A percentile compares a stretch with the other conserved stretches of the same genome.
These are phyloP conservation scores for Chrysotoxum bicinctum DNA, from an alignment of 2,888 invertebrate species.

Conservation along the genomic window DNA sequence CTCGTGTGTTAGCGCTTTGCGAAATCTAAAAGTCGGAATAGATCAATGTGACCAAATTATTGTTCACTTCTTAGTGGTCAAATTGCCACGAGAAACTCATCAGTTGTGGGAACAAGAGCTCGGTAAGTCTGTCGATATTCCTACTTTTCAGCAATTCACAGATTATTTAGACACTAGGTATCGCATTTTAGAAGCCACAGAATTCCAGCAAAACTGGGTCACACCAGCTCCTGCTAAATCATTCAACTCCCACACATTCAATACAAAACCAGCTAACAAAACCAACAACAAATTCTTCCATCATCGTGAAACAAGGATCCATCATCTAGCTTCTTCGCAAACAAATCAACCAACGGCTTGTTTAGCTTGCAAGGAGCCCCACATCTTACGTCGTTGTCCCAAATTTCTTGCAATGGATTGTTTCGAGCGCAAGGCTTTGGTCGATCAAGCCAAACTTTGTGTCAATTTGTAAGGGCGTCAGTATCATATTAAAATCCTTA, in stretches of 20 bases:
- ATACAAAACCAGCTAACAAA: neutral
- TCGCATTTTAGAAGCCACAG: conserved; percentile 20
- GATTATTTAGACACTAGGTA: conserved; percentile 21
- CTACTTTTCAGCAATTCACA: conserved; percentile 7
- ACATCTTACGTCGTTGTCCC: conserved; percentile 8
- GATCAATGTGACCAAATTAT: conserved; percentile 24
- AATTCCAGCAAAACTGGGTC: conserved; percentile 2
- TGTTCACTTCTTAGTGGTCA: conserved; percentile 9
- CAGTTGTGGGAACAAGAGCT: conserved; percentile 18
- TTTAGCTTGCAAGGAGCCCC: neutral
- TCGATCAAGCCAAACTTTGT: neutral
- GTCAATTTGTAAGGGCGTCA: too few species aligned
- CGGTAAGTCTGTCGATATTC: conserved; percentile 19
- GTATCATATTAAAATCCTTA: too few species aligned
- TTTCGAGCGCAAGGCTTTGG: conserved; percentile 5
- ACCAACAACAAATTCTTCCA: neutral
- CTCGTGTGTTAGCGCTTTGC: neutral
- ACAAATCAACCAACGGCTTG: neutral
- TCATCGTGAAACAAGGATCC: neutral
- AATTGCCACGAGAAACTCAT: conserved; percentile 15
- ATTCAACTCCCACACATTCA: neutral
- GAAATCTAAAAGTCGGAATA: neutral
- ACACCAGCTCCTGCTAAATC: neutral
- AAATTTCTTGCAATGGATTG: conserved; percentile 18
- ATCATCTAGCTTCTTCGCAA: neutral